These are phyloP conservation scores for Reinhardtius hippoglossoides DNA, from an alignment of 2,113 vertebrate genomes.

Conservation along the genomic window DNA sequence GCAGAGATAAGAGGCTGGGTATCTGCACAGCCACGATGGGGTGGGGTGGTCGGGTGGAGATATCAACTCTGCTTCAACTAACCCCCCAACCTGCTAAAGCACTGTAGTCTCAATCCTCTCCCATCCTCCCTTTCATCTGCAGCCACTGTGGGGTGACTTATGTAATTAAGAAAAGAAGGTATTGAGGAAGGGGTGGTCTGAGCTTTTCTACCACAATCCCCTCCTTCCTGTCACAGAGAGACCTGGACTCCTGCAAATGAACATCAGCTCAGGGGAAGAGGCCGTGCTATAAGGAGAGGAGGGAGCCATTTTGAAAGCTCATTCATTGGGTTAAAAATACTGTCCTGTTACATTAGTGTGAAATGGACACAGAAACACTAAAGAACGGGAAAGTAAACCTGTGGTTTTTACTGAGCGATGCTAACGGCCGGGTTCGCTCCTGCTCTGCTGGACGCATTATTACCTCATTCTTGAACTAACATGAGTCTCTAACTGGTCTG, in stretches of 20 bases:
- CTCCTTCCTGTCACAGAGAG: background rate
- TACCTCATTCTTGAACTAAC: constrained; percentile 41
- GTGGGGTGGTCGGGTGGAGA: constrained; percentile 30
- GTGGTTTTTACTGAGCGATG: constrained; percentile 30
- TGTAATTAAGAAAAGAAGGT: background rate
- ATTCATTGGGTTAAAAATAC: constrained; percentile 9
- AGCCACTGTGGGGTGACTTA: background rate
- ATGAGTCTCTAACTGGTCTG: constrained; percentile 63
- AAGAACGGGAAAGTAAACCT: constrained; percentile 7
- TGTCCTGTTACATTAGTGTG: constrained; percentile 11
- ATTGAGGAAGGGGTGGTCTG: background rate
- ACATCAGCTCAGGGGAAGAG: constrained; percentile 24
- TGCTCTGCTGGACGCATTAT: constrained; percentile 64
- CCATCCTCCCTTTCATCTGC: background rate
- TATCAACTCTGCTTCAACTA: constrained; percentile 40
- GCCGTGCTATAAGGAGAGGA: background rate
- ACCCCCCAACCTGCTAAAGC: background rate
- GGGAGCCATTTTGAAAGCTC: constrained; percentile 46
- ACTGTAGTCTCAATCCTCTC: background rate
- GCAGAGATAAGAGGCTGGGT: constrained; percentile 3
- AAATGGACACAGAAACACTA: constrained; percentile 14
- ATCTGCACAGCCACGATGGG: constrained; percentile 30
- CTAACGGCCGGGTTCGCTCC: constrained; percentile 44
- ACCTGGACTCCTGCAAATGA: constrained; percentile 15
- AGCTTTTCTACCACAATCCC: background rate